Evolutionary conservation across 1,140 invertebrate species (phyloP).

Genomic region (Nymphalis io): DNA sequence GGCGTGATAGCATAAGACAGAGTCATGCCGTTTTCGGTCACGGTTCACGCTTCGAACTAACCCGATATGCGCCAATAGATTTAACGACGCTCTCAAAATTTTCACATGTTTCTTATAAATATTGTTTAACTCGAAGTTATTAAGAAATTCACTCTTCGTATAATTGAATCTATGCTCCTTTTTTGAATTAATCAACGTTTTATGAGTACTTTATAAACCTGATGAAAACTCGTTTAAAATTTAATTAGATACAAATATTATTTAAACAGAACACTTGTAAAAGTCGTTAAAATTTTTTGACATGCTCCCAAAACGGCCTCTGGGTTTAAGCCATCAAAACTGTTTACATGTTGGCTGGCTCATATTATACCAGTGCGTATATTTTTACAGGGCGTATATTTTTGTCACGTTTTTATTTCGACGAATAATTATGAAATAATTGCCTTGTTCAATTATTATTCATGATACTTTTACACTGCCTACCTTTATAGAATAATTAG

Average conservation of each 20-base stretch:
- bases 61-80: too few species aligned
- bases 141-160: not conserved
- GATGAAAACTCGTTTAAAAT: not conserved
- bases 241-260: conserved; percentile 10
- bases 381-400: not conserved
- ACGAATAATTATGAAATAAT: not conserved
- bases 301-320: not conserved
- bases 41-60: too few species aligned
- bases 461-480: too few species aligned
- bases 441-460: not conserved
- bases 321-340: not conserved
- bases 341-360: not conserved
- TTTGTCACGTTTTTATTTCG: not conserved
- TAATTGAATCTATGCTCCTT: not conserved
- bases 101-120: too few species aligned
- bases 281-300: not conserved
- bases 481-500: too few species aligned
- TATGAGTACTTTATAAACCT: not conserved
- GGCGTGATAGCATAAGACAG: too few species aligned
- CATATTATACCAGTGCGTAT: not conserved
- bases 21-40: too few species aligned
- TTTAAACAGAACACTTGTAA: conserved; percentile 6
- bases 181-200: not conserved
- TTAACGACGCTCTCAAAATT: too few species aligned
- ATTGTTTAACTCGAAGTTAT: too few species aligned